Evolutionary conservation across 2,888 invertebrate genomes (phyloP).

Genomic region (Capitulum mitella): DNA sequence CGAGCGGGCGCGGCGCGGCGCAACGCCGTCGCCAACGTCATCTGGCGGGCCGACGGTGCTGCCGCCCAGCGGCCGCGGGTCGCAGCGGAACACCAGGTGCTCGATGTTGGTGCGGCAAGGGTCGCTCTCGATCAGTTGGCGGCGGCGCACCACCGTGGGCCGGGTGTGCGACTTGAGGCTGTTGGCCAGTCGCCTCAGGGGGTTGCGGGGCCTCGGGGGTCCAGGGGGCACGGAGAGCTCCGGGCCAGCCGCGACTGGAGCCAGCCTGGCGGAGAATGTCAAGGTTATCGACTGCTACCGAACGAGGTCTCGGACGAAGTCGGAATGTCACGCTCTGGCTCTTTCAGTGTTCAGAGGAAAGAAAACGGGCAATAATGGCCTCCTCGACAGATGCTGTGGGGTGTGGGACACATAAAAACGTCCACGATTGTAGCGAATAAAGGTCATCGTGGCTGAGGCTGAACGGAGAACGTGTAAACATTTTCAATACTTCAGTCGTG

Average conservation of each 20-base stretch:
- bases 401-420: too few species aligned
- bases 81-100: conserved; percentile 12
- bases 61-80: not conserved
- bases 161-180: conserved; percentile 19
- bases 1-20: not conserved
- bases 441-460: too few species aligned
- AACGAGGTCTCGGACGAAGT: too few species aligned
- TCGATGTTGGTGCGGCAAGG: conserved; percentile 21
- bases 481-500: too few species aligned
- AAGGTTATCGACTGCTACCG: not conserved
- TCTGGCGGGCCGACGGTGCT: not conserved
- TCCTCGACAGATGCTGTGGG: too few species aligned
- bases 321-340: too few species aligned
- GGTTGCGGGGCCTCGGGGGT: not conserved
- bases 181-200: not conserved
- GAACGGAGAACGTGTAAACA: too few species aligned
- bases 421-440: too few species aligned
- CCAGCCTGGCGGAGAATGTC: not conserved
- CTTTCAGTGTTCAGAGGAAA: too few species aligned
- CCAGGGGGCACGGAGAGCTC: not conserved
- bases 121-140: not conserved
- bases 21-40: not conserved
- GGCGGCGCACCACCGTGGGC: not conserved
- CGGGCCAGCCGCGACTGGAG: not conserved
- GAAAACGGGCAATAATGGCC: too few species aligned